Base-by-base conservation (phyloP, 2,113 vertebrate species). In the Dromaius novaehollandiae region DNA sequence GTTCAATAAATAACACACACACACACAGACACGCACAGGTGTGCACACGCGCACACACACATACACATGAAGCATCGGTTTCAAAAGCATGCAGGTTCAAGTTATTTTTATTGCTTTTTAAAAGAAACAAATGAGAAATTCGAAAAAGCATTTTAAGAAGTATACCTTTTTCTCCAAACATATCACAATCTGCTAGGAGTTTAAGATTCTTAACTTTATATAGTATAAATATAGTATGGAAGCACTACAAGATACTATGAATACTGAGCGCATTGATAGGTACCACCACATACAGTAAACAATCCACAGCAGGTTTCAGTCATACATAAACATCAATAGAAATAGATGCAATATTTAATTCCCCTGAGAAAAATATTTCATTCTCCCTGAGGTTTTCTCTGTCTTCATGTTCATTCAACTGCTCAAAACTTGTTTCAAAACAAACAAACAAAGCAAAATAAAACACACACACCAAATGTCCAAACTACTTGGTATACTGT, bases 91-190 rank as follows among this genome's bases (percentile, higher is more conserved):
- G 4, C 69, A 86, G 22, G 28, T 40, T 63, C 20, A 85, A 53
- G 34, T 9, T 65, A 44, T 44, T 92, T 96, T 96, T 95, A 96
- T 96, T 95, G 48, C 4, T 50, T 81, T 90, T 55, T 56, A 32
- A 9, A 16, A 76, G n/a, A 90, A 86, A 80, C 28, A 87, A 82
- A 79, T 16, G 8, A 84, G 16, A n/a, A 93, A 77, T 50, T 66
- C 34, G 74, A 69, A 82, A 80, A 69, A 77, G 63, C 53, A 82
- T 63, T 85, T 85, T 71, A 63, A 74, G 68, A 85, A 84, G 19
- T 11, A 38, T 42, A 55, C 3, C 44, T 28, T 66, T 66, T 78
- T 21, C 42, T 61, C 56, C 32, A 20, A 7, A 36, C 15, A 80
- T n/a, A 30, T 91, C 69, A 40, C 12, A 46, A 14, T 22, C 60